Conservation (phyloP, 2,797 vertebrate species). For the Anniella stebbinsi region DNA sequence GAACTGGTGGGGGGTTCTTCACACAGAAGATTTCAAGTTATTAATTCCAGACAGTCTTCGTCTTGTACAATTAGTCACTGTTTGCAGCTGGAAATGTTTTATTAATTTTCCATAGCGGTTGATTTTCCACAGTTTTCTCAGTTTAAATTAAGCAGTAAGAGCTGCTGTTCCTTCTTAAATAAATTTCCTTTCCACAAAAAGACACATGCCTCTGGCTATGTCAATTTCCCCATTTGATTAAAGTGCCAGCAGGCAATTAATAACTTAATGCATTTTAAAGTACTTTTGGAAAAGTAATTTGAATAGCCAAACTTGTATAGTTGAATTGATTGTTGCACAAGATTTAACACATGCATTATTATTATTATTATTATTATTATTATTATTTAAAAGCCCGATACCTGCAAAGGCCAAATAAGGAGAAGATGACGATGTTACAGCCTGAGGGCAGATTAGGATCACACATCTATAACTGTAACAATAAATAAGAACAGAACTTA, state of each 20-base stretch:
- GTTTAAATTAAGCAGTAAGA: conserved; percentile 89
- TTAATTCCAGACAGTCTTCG: conserved; percentile 91
- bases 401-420: conserved; percentile 78
- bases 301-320: conserved; percentile 86
- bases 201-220: conserved; percentile 84
- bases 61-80: conserved; percentile 91
- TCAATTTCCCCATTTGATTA: conserved; percentile 89
- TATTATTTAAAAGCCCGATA: conserved; percentile 71
- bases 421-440: conserved; percentile 46
- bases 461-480: background rate
- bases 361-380: too few species aligned
- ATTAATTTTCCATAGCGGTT: conserved; percentile 88
- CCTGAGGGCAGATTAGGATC: background rate
- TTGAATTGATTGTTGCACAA: conserved; percentile 85
- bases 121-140: conserved; percentile 87
- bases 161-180: conserved; percentile 86
- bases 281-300: conserved; percentile 88
- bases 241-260: conserved; percentile 89
- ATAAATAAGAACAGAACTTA: conserved; percentile 9
- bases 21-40: conserved; percentile 88
- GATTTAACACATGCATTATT: conserved; percentile 79
- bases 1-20: conserved; percentile 89
- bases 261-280: conserved; percentile 91
- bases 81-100: conserved; percentile 89
- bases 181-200: conserved; percentile 87